Base-by-base conservation (phyloP, 2,888 invertebrate species). In the Pristionchus exspectatus region DNA sequence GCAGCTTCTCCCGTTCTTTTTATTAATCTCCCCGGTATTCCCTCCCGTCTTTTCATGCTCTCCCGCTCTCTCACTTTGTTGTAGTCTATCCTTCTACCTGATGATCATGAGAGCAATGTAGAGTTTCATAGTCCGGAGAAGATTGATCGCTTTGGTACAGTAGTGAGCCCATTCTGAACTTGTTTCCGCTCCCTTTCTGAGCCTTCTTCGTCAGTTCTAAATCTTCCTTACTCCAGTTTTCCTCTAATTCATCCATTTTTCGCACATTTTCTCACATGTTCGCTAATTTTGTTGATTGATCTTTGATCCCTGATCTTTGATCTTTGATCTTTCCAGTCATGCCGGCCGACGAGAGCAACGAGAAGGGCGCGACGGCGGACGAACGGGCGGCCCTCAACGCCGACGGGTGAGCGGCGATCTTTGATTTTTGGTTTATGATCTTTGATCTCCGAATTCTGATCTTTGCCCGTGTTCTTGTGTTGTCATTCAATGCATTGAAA, bases 21-120 rank as follows among this genome's bases (percentile, higher is more conserved):
- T 81, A 81, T 81, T 81, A 81, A 81, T 81, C 81, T 81, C 81
- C 9, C n/a, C 7, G 81, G 81, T 18, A 81, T 44, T 81, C 27
- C 44, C 74, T n/a, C 44, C n/a, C n/a, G 0, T 81, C 81, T 27
- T 50, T 81, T 9, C 24, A 50, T 50, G 21, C 14, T 24, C 12
- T 27, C 54, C 30, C 12, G n/a, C 24, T 77, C 74, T 77, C 74
- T 77, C 38, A 44, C 21, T 72, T 18, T 24, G 12, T 3, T 14
- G 16, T 30, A 16, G 30, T 30, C 30, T 33, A 12, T 27, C 69
- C 12, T 1, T 16, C 14, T 69, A 3, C 14, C 69, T 69, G 30
- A 18, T 14, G 33, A 5, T 12, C 3, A 30, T 0, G 14, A 30
- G 16, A 69, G 30, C 1, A 56, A 2, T 56, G 56, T 3, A 10